These are phyloP conservation scores for Syngnathus scovelli DNA, from an alignment of 2,113 vertebrate species.

Conservation along the genomic window DNA sequence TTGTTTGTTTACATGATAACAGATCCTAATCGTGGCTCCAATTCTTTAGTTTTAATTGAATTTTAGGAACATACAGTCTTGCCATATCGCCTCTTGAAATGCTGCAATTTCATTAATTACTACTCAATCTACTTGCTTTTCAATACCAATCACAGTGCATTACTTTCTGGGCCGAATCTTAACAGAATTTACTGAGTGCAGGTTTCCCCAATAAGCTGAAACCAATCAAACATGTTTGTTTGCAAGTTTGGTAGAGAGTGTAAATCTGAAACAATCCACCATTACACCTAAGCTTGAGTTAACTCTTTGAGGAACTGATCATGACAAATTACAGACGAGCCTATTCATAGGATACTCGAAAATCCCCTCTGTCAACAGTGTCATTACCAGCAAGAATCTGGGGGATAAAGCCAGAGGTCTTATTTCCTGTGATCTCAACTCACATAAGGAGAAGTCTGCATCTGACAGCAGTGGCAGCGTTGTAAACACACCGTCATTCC, in stretches of 20 bases:
- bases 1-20: no score
- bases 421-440: slow-evolving; percentile 36
- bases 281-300: neutral
- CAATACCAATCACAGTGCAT: neutral
- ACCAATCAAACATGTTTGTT: neutral
- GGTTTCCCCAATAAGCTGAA: neutral
- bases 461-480: slow-evolving; percentile 21
- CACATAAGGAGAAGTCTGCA: slow-evolving; percentile 14
- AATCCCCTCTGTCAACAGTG: slow-evolving; percentile 34
- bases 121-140: neutral
- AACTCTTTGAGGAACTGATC: neutral
- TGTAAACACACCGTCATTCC: slow-evolving; percentile 17
- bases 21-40: no score
- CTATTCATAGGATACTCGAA: slow-evolving; percentile 8
- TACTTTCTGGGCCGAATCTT: neutral
- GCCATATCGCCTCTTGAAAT: neutral
- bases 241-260: neutral
- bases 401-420: slow-evolving; percentile 29
- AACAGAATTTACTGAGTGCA: neutral
- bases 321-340: slow-evolving; percentile 2
- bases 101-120: no score
- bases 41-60: neutral
- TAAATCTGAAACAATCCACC: neutral
- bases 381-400: slow-evolving; percentile 25
- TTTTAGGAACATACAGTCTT: neutral